These are phyloP conservation scores for Paracentrotus lividus DNA, from an alignment of 53 echinoderm and acorn worm genomes.

Conservation along the genomic window DNA sequence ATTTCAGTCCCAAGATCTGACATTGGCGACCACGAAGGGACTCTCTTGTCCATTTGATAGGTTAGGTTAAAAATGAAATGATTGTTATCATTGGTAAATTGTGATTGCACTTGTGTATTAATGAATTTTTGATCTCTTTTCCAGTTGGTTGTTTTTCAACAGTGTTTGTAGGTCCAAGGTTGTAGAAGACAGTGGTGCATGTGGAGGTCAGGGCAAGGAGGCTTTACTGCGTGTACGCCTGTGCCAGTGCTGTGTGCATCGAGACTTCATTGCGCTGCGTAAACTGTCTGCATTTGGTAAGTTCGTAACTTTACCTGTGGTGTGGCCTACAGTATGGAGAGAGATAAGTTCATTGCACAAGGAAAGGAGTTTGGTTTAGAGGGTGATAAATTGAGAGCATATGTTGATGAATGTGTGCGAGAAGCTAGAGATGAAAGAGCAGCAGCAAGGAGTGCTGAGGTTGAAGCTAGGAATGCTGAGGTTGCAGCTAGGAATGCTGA, in stretches of 20 bases:
- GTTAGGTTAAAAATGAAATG: no score
- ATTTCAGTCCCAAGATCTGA: no score
- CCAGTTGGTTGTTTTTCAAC: no score
- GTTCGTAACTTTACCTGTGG: not conserved
- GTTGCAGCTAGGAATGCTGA: constrained; percentile 2
- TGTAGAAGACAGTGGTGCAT: not conserved
- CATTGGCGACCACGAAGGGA: no score
- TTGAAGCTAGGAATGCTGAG: not conserved
- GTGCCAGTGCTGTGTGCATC: not conserved
- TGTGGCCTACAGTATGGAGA: constrained; percentile 38
- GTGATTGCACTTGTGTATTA: no score
- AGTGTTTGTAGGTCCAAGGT: not conserved
- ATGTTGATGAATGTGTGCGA: constrained; percentile 53
- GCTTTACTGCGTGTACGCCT: not conserved
- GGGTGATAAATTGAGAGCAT: constrained; percentile 18
- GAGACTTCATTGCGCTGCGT: constrained; percentile 1
- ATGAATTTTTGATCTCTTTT: no score
- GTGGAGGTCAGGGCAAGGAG: not conserved
- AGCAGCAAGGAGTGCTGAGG: not conserved
- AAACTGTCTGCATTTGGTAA: not conserved
- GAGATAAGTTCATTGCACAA: constrained; percentile 59
- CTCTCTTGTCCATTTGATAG: no score
- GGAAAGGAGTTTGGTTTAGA: constrained; percentile 41
- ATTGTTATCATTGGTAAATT: no score
- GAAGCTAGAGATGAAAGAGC: constrained; percentile 51